Percentiles rank a stretch among this genome's conserved stretches.
These are phyloP conservation scores for Lepidothrix coronata DNA, from an alignment of 2,113 vertebrate genomes.

Conservation along the genomic window DNA sequence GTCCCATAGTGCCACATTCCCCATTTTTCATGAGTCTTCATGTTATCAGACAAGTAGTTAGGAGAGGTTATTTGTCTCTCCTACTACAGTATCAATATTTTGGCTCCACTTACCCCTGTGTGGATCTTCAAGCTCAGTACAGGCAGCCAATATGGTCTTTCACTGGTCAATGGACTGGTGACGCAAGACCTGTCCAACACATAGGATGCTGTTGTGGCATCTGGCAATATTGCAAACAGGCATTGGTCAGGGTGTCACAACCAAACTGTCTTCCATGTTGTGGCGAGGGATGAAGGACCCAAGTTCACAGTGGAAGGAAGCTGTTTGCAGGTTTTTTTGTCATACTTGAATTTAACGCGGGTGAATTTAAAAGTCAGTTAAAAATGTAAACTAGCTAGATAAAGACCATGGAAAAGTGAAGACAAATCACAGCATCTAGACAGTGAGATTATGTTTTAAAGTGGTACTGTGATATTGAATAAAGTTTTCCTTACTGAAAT, in stretches of 20 bases:
- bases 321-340: neutral
- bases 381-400: neutral
- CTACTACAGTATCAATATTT: neutral
- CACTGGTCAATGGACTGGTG: too few species aligned
- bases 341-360: neutral
- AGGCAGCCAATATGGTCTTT: neutral
- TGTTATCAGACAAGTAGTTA: neutral
- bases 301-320: neutral
- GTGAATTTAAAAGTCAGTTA: neutral
- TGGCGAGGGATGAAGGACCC: neutral
- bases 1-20: neutral
- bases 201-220: neutral
- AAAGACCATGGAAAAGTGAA: neutral
- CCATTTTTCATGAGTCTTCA: neutral
- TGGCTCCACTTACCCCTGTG: neutral
- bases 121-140: neutral
- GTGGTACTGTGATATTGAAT: rapidly evolving
- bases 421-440: neutral
- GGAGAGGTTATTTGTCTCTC: neutral
- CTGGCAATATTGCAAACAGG: neutral
- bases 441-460: neutral
- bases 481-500: neutral
- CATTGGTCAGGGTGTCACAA: neutral
- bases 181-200: neutral
- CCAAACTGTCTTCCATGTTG: neutral